These are phyloP conservation scores for Sternotherus odoratus DNA, from an alignment of 2,797 vertebrate genomes.

Conservation along the genomic window DNA sequence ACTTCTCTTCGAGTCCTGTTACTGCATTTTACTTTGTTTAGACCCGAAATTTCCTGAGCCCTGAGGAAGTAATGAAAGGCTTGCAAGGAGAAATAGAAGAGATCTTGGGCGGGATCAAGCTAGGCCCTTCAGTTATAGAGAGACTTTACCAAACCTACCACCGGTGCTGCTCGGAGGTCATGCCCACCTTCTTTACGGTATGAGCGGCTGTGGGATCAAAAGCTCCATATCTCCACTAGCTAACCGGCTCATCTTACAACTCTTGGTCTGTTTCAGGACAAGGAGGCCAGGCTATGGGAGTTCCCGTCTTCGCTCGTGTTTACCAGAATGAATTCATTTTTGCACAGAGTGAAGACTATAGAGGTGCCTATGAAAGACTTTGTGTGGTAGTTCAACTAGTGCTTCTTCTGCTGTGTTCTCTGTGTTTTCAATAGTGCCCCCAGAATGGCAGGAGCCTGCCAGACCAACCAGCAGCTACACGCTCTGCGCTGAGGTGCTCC, in stretches of 20 bases:
- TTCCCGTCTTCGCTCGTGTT: slow-evolving; percentile 81
- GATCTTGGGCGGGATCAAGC: slow-evolving; percentile 56
- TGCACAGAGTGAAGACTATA: slow-evolving; percentile 76
- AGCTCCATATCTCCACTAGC: too few relatives aligned
- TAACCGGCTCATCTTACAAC: too few relatives aligned
- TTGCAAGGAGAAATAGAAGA: slow-evolving; percentile 79
- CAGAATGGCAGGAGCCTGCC: background rate
- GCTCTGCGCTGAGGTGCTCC: background rate
- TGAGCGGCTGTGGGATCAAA: background rate
- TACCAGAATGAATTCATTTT: slow-evolving; percentile 78
- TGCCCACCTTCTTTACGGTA: slow-evolving; percentile 73
- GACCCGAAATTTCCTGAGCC: slow-evolving; percentile 80
- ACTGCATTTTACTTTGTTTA: slow-evolving; percentile 17
- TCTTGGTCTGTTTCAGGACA: slow-evolving; percentile 72
- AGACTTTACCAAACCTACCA: slow-evolving; percentile 77
- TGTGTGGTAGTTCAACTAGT: background rate
- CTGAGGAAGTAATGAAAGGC: slow-evolving; percentile 80
- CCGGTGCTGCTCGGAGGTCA: slow-evolving; percentile 71
- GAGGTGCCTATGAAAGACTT: slow-evolving; percentile 70
- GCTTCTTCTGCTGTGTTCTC: background rate
- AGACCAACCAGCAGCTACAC: background rate
- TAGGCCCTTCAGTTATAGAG: slow-evolving; percentile 67
- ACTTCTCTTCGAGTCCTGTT: fast-evolving
- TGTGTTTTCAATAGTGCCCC: background rate
- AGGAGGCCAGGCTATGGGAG: slow-evolving; percentile 72